Evolutionary conservation across 2,888 invertebrate species (phyloP).

Genomic region (Athrips mouffetella): DNA sequence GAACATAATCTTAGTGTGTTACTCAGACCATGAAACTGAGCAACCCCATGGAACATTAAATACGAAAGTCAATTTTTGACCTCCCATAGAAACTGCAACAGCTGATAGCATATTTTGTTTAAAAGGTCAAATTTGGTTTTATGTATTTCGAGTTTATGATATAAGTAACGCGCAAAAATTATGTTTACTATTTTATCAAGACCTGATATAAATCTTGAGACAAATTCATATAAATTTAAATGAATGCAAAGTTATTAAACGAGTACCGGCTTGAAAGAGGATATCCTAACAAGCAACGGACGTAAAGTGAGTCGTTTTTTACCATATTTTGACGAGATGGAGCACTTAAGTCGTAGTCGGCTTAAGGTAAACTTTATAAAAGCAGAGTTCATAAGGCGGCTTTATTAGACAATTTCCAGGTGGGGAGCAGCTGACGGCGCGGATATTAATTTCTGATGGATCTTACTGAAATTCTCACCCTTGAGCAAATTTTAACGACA

Average conservation of each 20-base stretch:
- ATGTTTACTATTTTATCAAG: too few species aligned
- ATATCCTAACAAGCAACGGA: constrained; percentile 10
- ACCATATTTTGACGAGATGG: constrained; percentile 37
- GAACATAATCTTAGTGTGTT: too few species aligned
- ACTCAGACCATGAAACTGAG: too few species aligned
- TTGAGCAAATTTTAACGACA: constrained; percentile 50
- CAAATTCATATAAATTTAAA: constrained; percentile 14
- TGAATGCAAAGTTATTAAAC: constrained; percentile 9
- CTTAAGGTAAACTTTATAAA: constrained; percentile 56
- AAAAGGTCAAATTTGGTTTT: too few species aligned
- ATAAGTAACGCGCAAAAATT: too few species aligned
- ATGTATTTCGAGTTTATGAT: too few species aligned
- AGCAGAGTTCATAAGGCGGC: constrained; percentile 65
- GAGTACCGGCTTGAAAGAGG: background rate
- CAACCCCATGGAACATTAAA: too few species aligned
- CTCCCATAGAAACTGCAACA: too few species aligned
- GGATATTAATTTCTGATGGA: constrained; percentile 68
- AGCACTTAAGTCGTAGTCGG: constrained; percentile 47
- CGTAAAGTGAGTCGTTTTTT: constrained; percentile 21
- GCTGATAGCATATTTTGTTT: too few species aligned
- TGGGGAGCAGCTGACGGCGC: constrained; percentile 63
- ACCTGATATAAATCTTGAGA: constrained; percentile 15
- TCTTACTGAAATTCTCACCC: constrained; percentile 41
- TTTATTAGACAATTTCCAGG: constrained; percentile 68
- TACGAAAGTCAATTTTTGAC: too few species aligned